Evolutionary conservation across 1,140 invertebrate species (phyloP).

Genomic region (Calliphora vicina): DNA sequence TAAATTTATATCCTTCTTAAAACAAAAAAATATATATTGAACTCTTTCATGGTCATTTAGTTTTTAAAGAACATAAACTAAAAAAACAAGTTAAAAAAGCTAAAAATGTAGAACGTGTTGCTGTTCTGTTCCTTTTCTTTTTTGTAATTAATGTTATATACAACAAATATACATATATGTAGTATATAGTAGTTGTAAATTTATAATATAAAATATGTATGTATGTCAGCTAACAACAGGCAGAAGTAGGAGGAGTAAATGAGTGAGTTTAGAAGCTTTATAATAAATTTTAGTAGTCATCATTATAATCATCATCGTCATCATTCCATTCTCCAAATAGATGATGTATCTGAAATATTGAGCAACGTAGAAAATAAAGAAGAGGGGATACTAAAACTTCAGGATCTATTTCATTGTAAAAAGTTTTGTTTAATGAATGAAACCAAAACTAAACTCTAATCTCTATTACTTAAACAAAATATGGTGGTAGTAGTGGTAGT

Average conservation of each 20-base stretch:
- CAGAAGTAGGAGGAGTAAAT: conserved; percentile 4
- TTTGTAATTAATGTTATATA: background rate
- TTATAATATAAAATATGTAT: background rate
- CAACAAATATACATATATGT: background rate
- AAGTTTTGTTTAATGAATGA: background rate
- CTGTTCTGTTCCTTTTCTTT: background rate
- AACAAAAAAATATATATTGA: background rate
- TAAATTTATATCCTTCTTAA: conserved; percentile 2
- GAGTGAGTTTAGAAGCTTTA: conserved; percentile 2
- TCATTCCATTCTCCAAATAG: conserved; percentile 41
- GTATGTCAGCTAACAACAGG: conserved; percentile 18
- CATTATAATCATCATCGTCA: conserved; percentile 38
- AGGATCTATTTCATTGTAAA: conserved; percentile 17
- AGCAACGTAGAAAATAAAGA: conserved; percentile 13
- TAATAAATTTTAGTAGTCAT: conserved; percentile 23
- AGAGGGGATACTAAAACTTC: conserved; percentile 13
- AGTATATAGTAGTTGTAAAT: background rate
- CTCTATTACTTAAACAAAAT: background rate
- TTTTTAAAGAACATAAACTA: background rate
- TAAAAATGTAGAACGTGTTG: background rate
- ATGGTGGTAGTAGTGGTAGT: background rate
- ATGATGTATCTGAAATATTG: conserved; percentile 41
- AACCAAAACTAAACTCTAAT: background rate
- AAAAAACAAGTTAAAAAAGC: background rate
- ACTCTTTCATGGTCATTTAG: background rate